Evolutionary conservation across 2,888 invertebrate genomes (phyloP).

Genomic region (Eledona agricola): DNA sequence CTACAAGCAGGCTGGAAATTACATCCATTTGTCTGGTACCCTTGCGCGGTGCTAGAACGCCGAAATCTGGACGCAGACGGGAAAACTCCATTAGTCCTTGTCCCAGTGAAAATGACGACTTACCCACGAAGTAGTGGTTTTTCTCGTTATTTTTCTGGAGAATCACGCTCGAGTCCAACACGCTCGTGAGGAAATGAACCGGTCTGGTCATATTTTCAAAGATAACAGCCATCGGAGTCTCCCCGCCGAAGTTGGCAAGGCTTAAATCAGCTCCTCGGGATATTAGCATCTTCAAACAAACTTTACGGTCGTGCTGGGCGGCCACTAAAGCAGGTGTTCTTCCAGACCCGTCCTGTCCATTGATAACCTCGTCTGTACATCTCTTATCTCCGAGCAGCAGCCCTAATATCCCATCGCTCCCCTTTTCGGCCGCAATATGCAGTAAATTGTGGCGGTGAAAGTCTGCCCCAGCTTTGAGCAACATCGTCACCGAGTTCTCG

Average conservation of each 20-base stretch:
- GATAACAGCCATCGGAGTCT: constrained; percentile 59
- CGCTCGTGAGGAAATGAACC: constrained; percentile 54
- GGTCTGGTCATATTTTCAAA: constrained; percentile 58
- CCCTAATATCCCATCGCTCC: constrained; percentile 49
- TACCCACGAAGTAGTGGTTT: constrained; percentile 46
- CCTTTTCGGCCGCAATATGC: constrained; percentile 58
- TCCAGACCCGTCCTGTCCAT: constrained; percentile 52
- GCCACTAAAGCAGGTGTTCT: constrained; percentile 67
- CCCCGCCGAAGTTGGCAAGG: constrained; percentile 49
- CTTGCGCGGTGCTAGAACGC: constrained; percentile 57
- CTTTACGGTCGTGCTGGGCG: constrained; percentile 63
- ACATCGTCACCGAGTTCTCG: constrained; percentile 50
- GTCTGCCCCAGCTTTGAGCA: constrained; percentile 58
- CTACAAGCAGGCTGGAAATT: constrained; percentile 59
- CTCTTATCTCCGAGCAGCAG: constrained; percentile 48
- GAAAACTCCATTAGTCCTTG: constrained; percentile 11
- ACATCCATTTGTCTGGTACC: constrained; percentile 62
- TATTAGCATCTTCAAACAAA: constrained; percentile 63
- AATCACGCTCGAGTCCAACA: constrained; percentile 55
- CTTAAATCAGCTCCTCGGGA: constrained; percentile 58
- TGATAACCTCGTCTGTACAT: constrained; percentile 46
- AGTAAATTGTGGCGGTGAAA: constrained; percentile 57
- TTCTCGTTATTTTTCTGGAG: constrained; percentile 50
- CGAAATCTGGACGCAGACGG: constrained; percentile 55
- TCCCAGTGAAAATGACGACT: constrained; percentile 21